phyloP scores from a whole-genome alignment of 2,888 invertebrate genomes.

The Heliconius erato region DNA sequence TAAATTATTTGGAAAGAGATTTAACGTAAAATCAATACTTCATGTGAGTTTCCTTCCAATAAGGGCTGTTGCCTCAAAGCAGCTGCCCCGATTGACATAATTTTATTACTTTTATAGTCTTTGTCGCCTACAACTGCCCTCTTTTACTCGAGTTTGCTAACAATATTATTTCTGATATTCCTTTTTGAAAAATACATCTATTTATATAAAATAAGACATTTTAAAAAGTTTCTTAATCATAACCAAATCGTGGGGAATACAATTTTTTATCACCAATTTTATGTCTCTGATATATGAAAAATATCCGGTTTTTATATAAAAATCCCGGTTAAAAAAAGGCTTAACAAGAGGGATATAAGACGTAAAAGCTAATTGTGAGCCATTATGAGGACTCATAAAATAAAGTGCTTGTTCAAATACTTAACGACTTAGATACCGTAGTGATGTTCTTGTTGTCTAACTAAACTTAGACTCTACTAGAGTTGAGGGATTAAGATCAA shows the following conservation, averaged over 20 bases:
- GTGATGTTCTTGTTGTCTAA: background rate
- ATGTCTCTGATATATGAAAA: no score
- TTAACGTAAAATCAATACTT: no score
- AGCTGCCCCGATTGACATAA: no score
- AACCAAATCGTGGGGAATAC: background rate
- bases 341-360: no score
- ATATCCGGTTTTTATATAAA: background rate
- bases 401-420: conserved; percentile 1
- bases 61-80: no score
- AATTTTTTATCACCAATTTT: background rate
- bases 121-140: no score
- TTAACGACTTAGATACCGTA: background rate
- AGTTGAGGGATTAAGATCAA: background rate
- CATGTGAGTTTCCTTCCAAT: no score
- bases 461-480: background rate
- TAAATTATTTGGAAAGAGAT: no score
- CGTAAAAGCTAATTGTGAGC: background rate
- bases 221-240: background rate
- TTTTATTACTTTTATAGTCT: no score
- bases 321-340: background rate
- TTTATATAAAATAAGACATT: no score
- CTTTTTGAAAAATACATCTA: background rate
- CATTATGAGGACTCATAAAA: background rate
- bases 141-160: no score
- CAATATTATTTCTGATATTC: background rate